Conservation (phyloP, 1,140 invertebrate genomes). For the Heliconius himera region DNA sequence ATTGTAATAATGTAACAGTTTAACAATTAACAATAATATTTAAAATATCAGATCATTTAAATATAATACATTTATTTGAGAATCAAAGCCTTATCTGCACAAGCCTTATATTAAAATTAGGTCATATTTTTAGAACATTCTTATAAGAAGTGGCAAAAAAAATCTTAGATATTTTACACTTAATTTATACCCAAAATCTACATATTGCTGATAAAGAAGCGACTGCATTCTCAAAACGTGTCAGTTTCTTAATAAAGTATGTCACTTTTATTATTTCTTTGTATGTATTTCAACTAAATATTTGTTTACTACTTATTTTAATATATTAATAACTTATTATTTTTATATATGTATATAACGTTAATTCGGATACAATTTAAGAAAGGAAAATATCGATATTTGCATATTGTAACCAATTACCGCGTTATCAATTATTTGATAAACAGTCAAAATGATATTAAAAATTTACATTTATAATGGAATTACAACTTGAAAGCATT, state of each 20-base stretch:
- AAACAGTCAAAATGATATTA: slow-evolving; percentile 14
- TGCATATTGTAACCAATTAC: slow-evolving; percentile 6
- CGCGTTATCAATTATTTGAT: slow-evolving; percentile 2
- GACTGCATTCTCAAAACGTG: neutral
- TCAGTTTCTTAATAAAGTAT: neutral
- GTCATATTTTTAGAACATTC: neutral
- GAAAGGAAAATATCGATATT: neutral
- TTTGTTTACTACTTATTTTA: neutral
- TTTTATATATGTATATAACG: neutral
- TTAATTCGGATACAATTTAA: neutral
- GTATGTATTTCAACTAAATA: neutral
- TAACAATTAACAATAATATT: too few relatives aligned
- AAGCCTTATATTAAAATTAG: neutral
- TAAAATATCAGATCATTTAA: too few relatives aligned
- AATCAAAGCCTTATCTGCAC: too few relatives aligned
- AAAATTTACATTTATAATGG: slow-evolving; percentile 16
- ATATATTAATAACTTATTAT: neutral
- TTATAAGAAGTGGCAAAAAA: neutral
- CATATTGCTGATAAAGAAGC: neutral
- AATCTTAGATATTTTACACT: neutral
- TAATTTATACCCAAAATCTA: neutral
- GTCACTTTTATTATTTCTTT: neutral
- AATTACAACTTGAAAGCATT: neutral
- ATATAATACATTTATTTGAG: neutral
- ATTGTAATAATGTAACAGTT: too few relatives aligned